Percentiles rank a stretch among this genome's conserved stretches.
Evolutionary conservation across 2,113 vertebrate genomes (phyloP).

Genomic region (Pogonocichla stellata): DNA sequence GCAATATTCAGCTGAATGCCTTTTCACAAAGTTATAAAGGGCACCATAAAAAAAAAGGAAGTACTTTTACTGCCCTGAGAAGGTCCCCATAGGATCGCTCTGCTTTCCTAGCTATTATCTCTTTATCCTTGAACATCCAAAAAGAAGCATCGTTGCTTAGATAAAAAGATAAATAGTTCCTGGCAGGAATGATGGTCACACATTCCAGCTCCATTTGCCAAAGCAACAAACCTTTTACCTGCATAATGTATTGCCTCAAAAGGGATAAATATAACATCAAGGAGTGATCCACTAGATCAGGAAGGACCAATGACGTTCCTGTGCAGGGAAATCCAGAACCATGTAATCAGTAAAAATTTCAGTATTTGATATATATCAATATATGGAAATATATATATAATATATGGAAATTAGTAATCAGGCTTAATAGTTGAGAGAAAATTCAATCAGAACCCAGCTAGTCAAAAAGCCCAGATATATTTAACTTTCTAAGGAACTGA

Average conservation of each 20-base stretch:
- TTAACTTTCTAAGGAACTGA: not conserved
- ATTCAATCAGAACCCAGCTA: not conserved
- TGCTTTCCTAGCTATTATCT: not conserved
- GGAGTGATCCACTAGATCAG: not conserved
- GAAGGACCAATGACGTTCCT: not conserved
- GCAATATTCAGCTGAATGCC: not conserved
- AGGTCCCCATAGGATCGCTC: not conserved
- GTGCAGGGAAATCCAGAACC: not conserved
- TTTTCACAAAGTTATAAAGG: not conserved
- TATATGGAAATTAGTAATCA: not conserved
- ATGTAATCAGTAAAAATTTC: not conserved
- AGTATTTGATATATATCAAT: not conserved
- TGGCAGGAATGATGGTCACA: not conserved
- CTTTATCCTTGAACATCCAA: not conserved
- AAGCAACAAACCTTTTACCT: not conserved
- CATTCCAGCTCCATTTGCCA: not conserved
- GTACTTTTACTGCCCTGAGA: not conserved
- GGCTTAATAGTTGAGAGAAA: not conserved
- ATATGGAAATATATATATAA: not conserved
- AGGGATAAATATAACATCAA: not conserved
- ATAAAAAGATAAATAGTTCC: not conserved
- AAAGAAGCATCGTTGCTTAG: not conserved
- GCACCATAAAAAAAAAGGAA: not conserved
- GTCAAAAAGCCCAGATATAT: not conserved
- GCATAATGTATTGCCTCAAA: not conserved